These are phyloP conservation scores for Ophonus ardosiacus DNA, from an alignment of 2,888 invertebrate species.

Conservation along the genomic window DNA sequence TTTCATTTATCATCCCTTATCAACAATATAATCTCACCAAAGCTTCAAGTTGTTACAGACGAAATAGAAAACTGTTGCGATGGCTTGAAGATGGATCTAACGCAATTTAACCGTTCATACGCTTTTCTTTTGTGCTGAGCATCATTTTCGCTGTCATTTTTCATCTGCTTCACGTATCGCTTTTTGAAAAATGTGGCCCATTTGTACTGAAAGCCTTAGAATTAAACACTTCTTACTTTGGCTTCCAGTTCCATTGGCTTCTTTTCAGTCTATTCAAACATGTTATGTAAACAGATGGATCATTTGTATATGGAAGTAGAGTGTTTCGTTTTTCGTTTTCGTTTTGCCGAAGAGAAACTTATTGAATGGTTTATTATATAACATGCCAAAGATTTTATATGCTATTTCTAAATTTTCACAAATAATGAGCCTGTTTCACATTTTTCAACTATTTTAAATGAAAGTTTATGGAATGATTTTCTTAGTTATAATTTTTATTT, in stretches of 20 bases:
- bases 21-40: constrained; percentile 44
- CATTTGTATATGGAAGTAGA: neutral
- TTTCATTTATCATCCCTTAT: constrained; percentile 24
- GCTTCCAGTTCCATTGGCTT: neutral
- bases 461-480: too few species aligned
- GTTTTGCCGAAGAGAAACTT: neutral
- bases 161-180: constrained; percentile 49
- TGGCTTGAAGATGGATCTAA: constrained; percentile 43
- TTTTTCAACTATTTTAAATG: too few species aligned
- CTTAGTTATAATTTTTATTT: too few species aligned
- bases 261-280: neutral
- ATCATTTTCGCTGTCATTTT: constrained; percentile 45
- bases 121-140: neutral
- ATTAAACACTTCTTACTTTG: constrained; percentile 14
- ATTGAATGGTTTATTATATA: neutral
- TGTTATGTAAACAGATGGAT: neutral
- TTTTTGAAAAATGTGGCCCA: constrained; percentile 20
- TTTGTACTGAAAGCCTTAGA: constrained; percentile 39
- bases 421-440: too few species aligned
- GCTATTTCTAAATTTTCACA: too few species aligned
- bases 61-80: constrained; percentile 30
- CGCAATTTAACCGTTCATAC: constrained; percentile 35
- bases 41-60: neutral
- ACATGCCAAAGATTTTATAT: too few species aligned
- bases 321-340: neutral